phyloP scores from a whole-genome alignment of 1,140 invertebrate genomes.

The Diprion similis region DNA sequence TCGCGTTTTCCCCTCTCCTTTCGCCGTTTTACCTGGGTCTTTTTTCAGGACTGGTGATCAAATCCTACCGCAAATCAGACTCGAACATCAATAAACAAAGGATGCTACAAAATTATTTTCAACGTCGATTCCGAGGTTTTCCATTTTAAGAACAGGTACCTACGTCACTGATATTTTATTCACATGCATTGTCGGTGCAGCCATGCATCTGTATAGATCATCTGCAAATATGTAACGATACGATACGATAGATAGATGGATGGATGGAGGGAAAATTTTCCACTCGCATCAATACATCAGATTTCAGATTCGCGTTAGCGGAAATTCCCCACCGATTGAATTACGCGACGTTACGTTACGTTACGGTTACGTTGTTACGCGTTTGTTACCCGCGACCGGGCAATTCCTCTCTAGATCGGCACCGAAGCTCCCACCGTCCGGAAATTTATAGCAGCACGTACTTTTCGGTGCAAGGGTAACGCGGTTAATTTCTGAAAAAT shows the following conservation, averaged over 20 bases:
- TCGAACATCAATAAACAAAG: too few species aligned
- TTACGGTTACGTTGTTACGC: slow-evolving; percentile 1
- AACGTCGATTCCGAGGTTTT: too few species aligned
- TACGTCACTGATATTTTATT: too few species aligned
- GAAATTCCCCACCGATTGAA: slow-evolving; percentile 44
- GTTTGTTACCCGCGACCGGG: too few species aligned
- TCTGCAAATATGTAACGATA: slow-evolving; percentile 36
- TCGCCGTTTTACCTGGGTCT: too few species aligned
- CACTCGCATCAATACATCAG: not conserved
- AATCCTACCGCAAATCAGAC: too few species aligned
- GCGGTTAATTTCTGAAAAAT: slow-evolving; percentile 44
- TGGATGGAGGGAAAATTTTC: slow-evolving; percentile 28
- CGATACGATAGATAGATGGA: slow-evolving; percentile 36
- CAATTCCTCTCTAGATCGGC: too few species aligned
- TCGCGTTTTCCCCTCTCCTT: not conserved
- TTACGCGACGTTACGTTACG: slow-evolving; percentile 39
- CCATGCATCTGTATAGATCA: not conserved
- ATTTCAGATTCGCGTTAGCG: slow-evolving; percentile 33
- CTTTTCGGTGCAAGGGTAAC: slow-evolving; percentile 29
- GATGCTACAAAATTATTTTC: too few species aligned
- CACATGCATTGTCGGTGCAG: not conserved
- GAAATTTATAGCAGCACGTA: slow-evolving; percentile 38
- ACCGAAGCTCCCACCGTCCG: too few species aligned
- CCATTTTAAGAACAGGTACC: too few species aligned
- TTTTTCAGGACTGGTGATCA: too few species aligned